Base-by-base conservation (phyloP, 2,113 vertebrate genomes). In the Atractosteus spatula region DNA sequence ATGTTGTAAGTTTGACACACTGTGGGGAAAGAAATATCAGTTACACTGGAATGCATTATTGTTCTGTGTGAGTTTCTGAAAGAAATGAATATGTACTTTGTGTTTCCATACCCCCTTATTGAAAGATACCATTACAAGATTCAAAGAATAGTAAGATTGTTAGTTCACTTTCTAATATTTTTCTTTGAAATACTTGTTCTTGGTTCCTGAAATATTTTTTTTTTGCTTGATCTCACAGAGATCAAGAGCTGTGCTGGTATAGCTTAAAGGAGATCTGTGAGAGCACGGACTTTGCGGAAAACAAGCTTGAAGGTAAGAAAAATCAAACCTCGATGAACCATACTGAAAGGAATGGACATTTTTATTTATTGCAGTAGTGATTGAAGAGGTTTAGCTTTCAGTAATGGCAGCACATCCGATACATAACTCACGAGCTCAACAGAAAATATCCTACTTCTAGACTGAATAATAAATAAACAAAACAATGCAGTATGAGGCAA, bases 181-280 rank as follows among this genome's bases (percentile, higher is more conserved):
- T 3, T 10, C 10, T 47, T 66, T 10, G 44, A 16, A 44, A 3
- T 12, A 43, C 55, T 45, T 65, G 13, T 65, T 44, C 62, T 11
- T 13, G 13, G 4, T 64, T 41, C 12, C 10, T 43, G 61, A 29
- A 10, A 54, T 63, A 41, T 13, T 55, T 41, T 70, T 41, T 55
- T 44, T 73, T 65, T 7, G 8, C 64, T 73, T n/a, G 41, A 71
- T 4, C 0, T 11, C 75, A 7, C 73, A 93, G 91, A 56, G 91
- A 93, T 57, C 80, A 89, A 6, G 87, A 90, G 55, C 74, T 91
- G 45, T 92, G 89, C 68, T 83, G 89, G 3, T 91, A 90, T 55
- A 87, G 90, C 70, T 84, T 79, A 2, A 81, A 87, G 65, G 61
- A 84, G 16, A 2, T 44, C 85, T 1, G 44, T 45, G 47, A 41